These are phyloP conservation scores for Microchrysa polita DNA, from an alignment of 2,888 invertebrate genomes.

Conservation along the genomic window DNA sequence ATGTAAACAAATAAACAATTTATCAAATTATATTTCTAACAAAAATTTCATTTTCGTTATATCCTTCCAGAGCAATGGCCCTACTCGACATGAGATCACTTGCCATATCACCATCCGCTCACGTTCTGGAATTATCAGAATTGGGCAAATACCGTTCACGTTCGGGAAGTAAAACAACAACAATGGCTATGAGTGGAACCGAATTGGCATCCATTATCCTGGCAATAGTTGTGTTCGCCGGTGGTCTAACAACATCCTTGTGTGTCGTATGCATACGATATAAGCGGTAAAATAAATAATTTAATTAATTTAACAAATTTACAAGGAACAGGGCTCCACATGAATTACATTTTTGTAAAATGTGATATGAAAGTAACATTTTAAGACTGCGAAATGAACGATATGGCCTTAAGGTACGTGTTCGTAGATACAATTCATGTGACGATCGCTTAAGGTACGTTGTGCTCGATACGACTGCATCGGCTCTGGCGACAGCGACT, in stretches of 20 bases:
- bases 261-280: conserved; percentile 78
- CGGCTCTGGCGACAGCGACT: too few relatives aligned
- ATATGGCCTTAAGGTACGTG: too few relatives aligned
- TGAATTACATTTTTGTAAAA: too few relatives aligned
- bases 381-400: too few relatives aligned
- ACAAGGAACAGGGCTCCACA: too few relatives aligned
- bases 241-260: conserved; percentile 80
- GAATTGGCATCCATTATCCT: conserved; percentile 84
- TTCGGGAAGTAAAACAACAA: conserved; percentile 64
- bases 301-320: too few relatives aligned
- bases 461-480: too few relatives aligned
- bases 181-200: conserved; percentile 69
- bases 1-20: not conserved
- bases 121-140: conserved; percentile 71
- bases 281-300: conserved; percentile 61
- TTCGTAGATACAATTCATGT: too few relatives aligned
- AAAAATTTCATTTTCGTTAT: conserved; percentile 37
- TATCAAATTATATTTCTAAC: too few relatives aligned
- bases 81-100: conserved; percentile 71
- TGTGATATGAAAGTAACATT: too few relatives aligned
- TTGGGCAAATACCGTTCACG: conserved; percentile 60
- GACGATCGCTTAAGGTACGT: too few relatives aligned
- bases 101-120: conserved; percentile 72
- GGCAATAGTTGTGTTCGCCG: conserved; percentile 82
- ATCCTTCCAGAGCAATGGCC: conserved; percentile 69